A percentile compares a stretch with the other conserved stretches of the same genome.
phyloP scores from a whole-genome alignment of 2,888 invertebrate species.

The Bellardia pandia region DNA sequence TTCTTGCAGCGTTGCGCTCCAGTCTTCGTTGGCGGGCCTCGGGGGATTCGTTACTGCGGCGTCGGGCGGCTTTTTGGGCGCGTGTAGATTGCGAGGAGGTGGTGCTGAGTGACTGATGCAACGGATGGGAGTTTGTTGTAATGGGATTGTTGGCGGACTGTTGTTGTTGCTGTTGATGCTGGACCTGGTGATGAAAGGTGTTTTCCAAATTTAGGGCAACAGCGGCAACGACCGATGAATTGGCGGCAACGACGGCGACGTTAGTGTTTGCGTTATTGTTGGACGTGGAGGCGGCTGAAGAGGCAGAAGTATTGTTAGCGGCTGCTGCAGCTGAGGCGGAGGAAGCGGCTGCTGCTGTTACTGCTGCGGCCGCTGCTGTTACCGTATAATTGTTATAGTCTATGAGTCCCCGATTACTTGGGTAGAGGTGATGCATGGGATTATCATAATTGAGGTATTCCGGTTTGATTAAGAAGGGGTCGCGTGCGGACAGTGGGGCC shows the following conservation, averaged over 20 bases:
- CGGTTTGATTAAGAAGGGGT: conserved; percentile 82
- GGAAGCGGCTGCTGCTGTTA: conserved; percentile 74
- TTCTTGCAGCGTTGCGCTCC: conserved; percentile 83
- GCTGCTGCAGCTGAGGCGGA: conserved; percentile 65
- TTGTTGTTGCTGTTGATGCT: conserved; percentile 75
- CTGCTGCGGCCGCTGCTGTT: conserved; percentile 77
- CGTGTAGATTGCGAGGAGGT: conserved; percentile 77
- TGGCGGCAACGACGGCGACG: conserved; percentile 78
- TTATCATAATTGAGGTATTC: conserved; percentile 83
- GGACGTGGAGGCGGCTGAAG: conserved; percentile 68
- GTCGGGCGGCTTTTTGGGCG: conserved; percentile 81
- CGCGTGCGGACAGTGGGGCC: conserved; percentile 80
- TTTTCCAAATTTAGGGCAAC: conserved; percentile 77
- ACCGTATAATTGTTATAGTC: conserved; percentile 81
- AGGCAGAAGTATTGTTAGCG: conserved; percentile 74
- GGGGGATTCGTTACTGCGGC: conserved; percentile 84
- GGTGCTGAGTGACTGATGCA: conserved; percentile 80
- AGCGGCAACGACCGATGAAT: conserved; percentile 73
- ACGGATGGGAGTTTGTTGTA: conserved; percentile 76
- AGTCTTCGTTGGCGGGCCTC: conserved; percentile 83
- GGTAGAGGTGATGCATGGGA: conserved; percentile 82
- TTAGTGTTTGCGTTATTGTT: conserved; percentile 75
- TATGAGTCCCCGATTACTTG: conserved; percentile 81
- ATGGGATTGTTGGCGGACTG: conserved; percentile 70
- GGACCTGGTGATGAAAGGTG: conserved; percentile 75